These are phyloP conservation scores for Aurelia sp. DNA, from an alignment of 30 jellyfish, hydroid and myxozoan genomes.

Conservation along the genomic window DNA sequence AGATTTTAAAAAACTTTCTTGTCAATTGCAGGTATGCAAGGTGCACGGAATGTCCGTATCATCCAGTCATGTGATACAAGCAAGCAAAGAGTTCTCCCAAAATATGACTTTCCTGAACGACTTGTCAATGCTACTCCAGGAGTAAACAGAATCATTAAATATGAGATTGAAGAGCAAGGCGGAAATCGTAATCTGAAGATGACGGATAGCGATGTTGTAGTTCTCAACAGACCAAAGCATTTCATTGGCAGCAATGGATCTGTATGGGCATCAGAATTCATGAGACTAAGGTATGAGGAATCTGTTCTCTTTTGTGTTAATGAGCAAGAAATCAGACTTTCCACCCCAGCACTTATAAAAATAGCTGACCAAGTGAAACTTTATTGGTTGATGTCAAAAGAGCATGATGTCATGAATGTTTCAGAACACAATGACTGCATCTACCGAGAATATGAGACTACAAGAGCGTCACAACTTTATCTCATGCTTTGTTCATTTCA, in stretches of 20 bases:
- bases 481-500: background rate
- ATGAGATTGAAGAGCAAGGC: background rate
- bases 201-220: background rate
- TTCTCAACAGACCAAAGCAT: constrained; percentile 10
- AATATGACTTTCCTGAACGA: constrained; percentile 6
- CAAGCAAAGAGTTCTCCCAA: constrained; percentile 1
- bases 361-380: background rate
- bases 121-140: constrained; percentile 20
- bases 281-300: background rate
- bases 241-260: constrained; percentile 4
- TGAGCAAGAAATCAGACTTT: background rate
- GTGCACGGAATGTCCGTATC: constrained; percentile 13
- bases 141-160: background rate
- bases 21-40: constrained; percentile 10
- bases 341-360: background rate
- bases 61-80: constrained; percentile 10
- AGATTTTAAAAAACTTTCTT: too few relatives aligned
- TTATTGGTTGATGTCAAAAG: background rate
- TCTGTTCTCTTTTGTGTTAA: constrained; percentile 1
- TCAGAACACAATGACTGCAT: background rate
- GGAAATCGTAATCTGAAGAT: constrained; percentile 7
- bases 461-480: background rate
- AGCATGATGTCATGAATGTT: background rate
- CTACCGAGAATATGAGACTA: background rate
- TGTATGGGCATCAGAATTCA: constrained; percentile 26